A percentile compares a stretch with the other conserved stretches of the same genome.
These are phyloP conservation scores for Temnothorax curvispinosus DNA, from an alignment of 1,140 invertebrate genomes.

Conservation along the genomic window DNA sequence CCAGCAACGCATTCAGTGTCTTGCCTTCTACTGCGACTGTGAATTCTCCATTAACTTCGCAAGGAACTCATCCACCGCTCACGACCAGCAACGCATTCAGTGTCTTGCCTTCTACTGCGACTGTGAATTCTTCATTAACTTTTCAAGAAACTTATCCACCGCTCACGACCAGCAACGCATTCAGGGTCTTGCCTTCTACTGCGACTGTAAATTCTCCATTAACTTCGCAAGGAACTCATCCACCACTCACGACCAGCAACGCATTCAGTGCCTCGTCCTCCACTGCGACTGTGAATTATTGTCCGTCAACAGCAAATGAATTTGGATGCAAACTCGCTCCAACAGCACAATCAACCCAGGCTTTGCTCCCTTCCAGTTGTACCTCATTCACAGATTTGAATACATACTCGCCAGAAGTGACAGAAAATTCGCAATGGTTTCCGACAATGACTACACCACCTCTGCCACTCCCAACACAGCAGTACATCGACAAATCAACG, in stretches of 20 bases:
- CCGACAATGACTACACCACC: background rate
- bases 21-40: no score
- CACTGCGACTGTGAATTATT: background rate
- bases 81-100: no score
- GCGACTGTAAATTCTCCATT: no score
- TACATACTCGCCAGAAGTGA: background rate
- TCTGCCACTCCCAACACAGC: background rate
- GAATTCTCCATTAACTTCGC: no score
- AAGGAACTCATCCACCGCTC: no score
- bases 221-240: background rate
- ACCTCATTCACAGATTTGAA: background rate
- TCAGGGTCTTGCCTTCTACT: no score
- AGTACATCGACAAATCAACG: background rate
- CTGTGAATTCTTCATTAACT: no score
- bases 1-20: no score
- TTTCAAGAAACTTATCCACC: no score
- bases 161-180: no score
- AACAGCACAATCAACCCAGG: background rate
- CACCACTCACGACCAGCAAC: background rate
- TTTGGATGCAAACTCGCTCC: background rate
- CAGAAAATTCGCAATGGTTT: background rate
- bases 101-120: no score
- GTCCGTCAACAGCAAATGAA: background rate
- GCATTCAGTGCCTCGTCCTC: background rate
- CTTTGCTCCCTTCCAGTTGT: background rate